Evolutionary conservation across 2,797 vertebrate species (phyloP), one percentile per base, ranked within the genome.

Genomic region (Lindbergichthys nudifrons): DNA sequence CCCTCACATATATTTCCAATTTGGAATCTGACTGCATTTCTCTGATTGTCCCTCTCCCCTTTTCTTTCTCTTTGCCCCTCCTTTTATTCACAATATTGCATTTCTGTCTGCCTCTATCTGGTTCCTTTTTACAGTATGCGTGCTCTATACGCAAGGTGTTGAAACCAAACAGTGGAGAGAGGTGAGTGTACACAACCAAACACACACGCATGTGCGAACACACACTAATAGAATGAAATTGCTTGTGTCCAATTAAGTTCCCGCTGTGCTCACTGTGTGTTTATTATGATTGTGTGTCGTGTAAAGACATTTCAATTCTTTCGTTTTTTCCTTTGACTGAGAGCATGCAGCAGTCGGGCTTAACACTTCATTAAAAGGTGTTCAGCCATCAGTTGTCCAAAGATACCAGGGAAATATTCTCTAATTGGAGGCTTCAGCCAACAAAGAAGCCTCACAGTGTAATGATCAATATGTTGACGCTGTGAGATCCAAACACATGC

Each of bases 131-230:
- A 16, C 93, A 99, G 97, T 99, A 54, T 99, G 97, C 1, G 97
- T 98, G 74, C 96, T 98, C 74, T 98, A 99, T 77, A 97, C 96
- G 1, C 97, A 99, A 90, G 96, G 96, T 12, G 95, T 97, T 52
- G 97, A 98, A 90, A 96, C 96, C 84, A 96, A 97, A 87, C 97
- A 98, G 81, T 99, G 97, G 97, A 92, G 95, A 89, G 97, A 99
- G 97, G 97, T 98, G 91, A 93, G 96, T 72, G 15, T 9, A 58
- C 21, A 39, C 69, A 68, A 43, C 62, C 56, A 36, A 62, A 56
- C 43, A 53, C 19, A 54, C 50, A 70, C 30, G 61, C 66, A 52
- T 58, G 46, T 45, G 42, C 21, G 53, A 43, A 57, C 48, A 64
- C 51, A 50, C 42, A 65, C 10, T 32, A 73, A 41, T 58, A 16